Evolutionary conservation across 1,140 invertebrate species (phyloP).

Genomic region (Nilaparvata lugens): DNA sequence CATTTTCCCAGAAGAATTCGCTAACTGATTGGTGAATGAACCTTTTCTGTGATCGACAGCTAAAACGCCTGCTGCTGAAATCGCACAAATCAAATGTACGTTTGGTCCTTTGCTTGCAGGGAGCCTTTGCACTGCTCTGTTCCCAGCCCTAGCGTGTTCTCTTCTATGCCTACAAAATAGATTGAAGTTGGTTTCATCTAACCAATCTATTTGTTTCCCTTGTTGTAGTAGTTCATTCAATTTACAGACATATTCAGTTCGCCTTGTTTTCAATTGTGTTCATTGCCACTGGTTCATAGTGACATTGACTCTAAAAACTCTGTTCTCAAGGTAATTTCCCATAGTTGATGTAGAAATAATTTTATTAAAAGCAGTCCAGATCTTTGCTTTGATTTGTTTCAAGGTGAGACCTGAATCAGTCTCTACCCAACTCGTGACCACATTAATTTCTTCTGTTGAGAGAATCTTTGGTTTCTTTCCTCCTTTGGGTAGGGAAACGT

Average conservation of each 20-base stretch:
- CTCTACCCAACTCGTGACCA: neutral
- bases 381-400: neutral
- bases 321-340: neutral
- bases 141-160: neutral
- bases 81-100: neutral
- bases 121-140: neutral
- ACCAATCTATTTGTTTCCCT: neutral
- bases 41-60: too few relatives aligned
- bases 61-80: too few relatives aligned
- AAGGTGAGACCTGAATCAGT: neutral
- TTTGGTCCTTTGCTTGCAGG: conserved; percentile 2
- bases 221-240: neutral
- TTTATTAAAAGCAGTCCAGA: neutral
- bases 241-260: neutral
- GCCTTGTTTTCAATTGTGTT: neutral
- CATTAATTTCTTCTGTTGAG: neutral
- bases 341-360: neutral
- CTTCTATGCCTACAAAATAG: conserved; percentile 1
- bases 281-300: neutral
- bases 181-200: neutral
- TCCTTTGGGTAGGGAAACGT: too few relatives aligned
- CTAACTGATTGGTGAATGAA: too few relatives aligned
- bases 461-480: neutral
- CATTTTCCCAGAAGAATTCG: too few relatives aligned
- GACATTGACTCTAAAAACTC: neutral